phyloP scores from a whole-genome alignment of 2,888 invertebrate species.

The Caenorhabditis sp. region DNA sequence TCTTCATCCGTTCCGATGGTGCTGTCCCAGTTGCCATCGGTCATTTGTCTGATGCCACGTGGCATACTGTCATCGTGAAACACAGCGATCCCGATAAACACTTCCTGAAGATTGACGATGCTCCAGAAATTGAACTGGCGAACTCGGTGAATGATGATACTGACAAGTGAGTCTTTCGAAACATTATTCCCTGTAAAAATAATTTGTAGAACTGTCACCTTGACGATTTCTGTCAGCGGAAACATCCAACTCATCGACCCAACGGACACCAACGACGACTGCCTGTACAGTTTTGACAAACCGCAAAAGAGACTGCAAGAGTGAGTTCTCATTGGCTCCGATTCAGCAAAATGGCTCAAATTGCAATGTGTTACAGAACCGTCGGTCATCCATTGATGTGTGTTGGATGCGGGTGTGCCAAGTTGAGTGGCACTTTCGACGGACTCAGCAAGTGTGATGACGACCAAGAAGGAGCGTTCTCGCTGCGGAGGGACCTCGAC shows the following conservation, averaged over 20 bases:
- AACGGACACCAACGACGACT: conserved; percentile 60
- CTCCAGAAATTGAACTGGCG: conserved; percentile 43
- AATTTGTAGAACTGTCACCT: conserved; percentile 53
- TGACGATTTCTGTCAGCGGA: conserved; percentile 47
- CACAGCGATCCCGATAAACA: conserved; percentile 49
- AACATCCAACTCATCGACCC: conserved; percentile 62
- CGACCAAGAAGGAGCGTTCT: conserved; percentile 39
- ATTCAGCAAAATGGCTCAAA: conserved; percentile 13
- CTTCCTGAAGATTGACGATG: conserved; percentile 53
- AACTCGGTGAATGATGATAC: conserved; percentile 33
- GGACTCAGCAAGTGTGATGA: conserved; percentile 54
- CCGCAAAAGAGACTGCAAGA: conserved; percentile 56
- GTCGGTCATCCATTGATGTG: conserved; percentile 53
- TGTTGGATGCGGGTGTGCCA: conserved; percentile 57
- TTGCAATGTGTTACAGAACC: conserved; percentile 42
- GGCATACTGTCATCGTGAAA: conserved; percentile 65
- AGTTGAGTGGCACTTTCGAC: conserved; percentile 51
- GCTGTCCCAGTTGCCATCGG: conserved; percentile 46
- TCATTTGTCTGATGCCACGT: conserved; percentile 66
- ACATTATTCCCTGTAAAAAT: no score
- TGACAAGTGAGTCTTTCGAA: conserved; percentile 50
- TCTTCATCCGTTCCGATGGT: conserved; percentile 62
- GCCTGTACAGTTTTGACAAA: conserved; percentile 51
- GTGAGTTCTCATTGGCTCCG: conserved; percentile 46
- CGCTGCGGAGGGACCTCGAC: conserved; percentile 65